Evolutionary conservation across 2,797 vertebrate genomes (phyloP), one percentile per base, ranked within the genome.

Genomic region (Danio tinwini): DNA sequence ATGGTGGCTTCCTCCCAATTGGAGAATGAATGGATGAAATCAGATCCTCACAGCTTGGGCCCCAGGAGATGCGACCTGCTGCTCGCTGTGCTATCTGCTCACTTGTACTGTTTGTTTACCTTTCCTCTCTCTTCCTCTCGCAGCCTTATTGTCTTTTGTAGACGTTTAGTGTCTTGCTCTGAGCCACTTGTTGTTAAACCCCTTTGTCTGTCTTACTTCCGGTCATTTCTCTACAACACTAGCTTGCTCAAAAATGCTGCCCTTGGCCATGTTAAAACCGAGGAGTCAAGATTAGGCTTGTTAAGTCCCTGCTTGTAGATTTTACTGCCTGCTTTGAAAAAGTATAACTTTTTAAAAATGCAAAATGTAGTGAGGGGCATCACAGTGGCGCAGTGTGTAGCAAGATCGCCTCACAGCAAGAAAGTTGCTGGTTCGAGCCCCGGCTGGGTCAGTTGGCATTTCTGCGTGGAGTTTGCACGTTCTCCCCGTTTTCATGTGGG

Each of bases 1-100:
- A 61, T 52, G 79, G 76, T 79, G 81, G 75, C 75, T 85, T 87
- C 78, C 86, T 87, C 81, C 76, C 74, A 47, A 37, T 58, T 81
- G 67, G 42, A 67, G 75, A 78, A 76, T 77, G 81, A 83, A 78
- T 84, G 78, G 62, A 69, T 78, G 84, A 82, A 87, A 85, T 83
- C 61, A 77, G 82, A 87, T 76, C 78, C 73, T 82, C 47, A 58
- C 45, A 62, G 69, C 47, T 44, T 69, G 77, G 71, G 50, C 67
- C 83, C 71, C 77, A 39, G 69, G 78, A 82, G 76, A 83, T 42
- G 45, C 40, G 74, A 45, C 81, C 70, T 74, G 69, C 67, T 68
- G 77, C 61, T 81, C 59, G 10, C 17, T 76, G 74, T 82, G 49
- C 58, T 80, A 75, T 58, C 64, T 78, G 77, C 55, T 81, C 44